Evolutionary conservation across 2,888 invertebrate species (phyloP).

Genomic region (Acholoe squamosa): DNA sequence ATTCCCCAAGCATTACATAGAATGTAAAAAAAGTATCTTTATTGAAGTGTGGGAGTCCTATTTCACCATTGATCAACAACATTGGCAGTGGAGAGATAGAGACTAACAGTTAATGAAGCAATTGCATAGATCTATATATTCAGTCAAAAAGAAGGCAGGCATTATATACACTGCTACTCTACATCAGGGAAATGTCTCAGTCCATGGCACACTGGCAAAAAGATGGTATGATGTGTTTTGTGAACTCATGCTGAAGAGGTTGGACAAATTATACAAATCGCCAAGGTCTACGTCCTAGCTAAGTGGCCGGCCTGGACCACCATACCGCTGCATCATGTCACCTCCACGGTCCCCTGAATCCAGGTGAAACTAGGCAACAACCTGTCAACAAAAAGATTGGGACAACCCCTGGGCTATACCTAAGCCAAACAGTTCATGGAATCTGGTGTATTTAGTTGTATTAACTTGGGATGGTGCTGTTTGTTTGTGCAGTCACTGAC

Average conservation of each 20-base stretch:
- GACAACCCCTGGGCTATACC: not conserved
- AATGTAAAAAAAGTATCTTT: too few relatives aligned
- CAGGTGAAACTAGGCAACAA: not conserved
- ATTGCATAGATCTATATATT: too few relatives aligned
- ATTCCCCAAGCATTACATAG: too few relatives aligned
- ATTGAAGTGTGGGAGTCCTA: not conserved
- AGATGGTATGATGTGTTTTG: slow-evolving; percentile 47
- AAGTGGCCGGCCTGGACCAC: not conserved
- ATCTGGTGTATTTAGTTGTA: too few relatives aligned
- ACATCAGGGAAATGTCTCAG: not conserved
- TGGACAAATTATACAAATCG: not conserved
- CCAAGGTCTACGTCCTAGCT: not conserved
- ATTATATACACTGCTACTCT: not conserved
- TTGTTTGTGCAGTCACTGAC: too few relatives aligned
- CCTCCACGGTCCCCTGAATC: slow-evolving; percentile 1
- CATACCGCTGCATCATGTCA: not conserved
- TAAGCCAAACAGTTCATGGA: not conserved
- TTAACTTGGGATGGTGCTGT: too few relatives aligned
- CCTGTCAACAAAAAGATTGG: not conserved
- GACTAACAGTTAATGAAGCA: not conserved
- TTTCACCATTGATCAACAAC: not conserved
- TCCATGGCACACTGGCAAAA: not conserved
- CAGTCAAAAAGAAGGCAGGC: not conserved
- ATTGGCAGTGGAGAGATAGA: not conserved
- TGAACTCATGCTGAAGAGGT: not conserved